These are phyloP conservation scores for Chondrilla cf. caribensis DNA, from an alignment of 37 sponge, comb jelly and placozoan genomes.

Conservation along the genomic window DNA sequence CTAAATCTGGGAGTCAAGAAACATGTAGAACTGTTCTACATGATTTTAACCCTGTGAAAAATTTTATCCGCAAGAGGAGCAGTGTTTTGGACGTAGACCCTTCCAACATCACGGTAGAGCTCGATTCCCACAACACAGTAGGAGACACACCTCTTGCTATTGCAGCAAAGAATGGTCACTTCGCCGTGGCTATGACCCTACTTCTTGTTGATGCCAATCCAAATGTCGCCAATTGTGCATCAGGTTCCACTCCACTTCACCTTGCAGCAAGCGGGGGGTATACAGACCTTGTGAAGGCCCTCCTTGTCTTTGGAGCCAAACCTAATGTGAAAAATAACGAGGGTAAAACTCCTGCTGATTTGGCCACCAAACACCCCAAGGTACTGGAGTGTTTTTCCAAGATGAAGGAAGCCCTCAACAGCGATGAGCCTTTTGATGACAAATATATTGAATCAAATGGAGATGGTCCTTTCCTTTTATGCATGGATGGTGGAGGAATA, in stretches of 20 bases:
- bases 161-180: not conserved
- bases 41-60: too few relatives aligned
- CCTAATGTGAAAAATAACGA: not conserved
- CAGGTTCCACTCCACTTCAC: not conserved
- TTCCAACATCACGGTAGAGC: too few relatives aligned
- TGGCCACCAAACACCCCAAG: not conserved
- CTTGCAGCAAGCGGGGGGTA: not conserved
- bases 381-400: not conserved
- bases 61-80: too few relatives aligned
- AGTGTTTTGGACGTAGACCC: too few relatives aligned
- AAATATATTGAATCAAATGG: not conserved
- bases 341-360: not conserved
- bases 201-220: not conserved
- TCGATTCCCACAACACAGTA: too few relatives aligned
- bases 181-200: not conserved
- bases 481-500: not conserved
- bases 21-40: too few relatives aligned
- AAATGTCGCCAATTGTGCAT: not conserved
- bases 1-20: too few relatives aligned
- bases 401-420: not conserved
- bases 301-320: not conserved
- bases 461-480: not conserved
- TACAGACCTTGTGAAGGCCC: not conserved
- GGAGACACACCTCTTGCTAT: not conserved
- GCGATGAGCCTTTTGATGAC: not conserved